Percentiles rank a stretch among this genome's conserved stretches.
phyloP scores from a whole-genome alignment of 2,888 invertebrate genomes.

The Parthenolecanium corni region DNA sequence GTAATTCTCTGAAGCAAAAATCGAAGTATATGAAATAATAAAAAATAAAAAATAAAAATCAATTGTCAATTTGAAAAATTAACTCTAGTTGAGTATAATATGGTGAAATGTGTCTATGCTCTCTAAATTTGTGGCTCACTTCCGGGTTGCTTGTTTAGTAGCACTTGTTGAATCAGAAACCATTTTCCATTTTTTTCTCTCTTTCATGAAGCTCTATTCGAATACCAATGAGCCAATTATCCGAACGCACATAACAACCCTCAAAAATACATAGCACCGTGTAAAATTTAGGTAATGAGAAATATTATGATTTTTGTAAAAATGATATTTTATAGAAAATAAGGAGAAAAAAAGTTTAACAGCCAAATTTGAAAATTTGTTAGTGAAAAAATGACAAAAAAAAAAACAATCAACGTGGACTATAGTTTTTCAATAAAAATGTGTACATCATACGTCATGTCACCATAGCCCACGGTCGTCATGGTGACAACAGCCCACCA shows the following conservation, averaged over 20 bases:
- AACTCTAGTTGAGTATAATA: too few relatives aligned
- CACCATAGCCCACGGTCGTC: slow-evolving; percentile 99
- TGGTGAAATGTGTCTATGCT: too few relatives aligned
- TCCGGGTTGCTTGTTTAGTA: too few relatives aligned
- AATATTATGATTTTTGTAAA: too few relatives aligned
- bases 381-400: slow-evolving; percentile 7
- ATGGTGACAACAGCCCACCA: slow-evolving; percentile 99
- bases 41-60: too few relatives aligned
- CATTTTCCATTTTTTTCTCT: neutral
- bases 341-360: neutral
- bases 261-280: neutral
- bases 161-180: too few relatives aligned
- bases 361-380: slow-evolving; percentile 8
- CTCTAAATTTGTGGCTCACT: too few relatives aligned
- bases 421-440: slow-evolving; percentile 31
- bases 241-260: too few relatives aligned
- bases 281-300: neutral
- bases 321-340: neutral
- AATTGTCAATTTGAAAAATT: too few relatives aligned
- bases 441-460: slow-evolving; percentile 79
- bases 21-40: too few relatives aligned
- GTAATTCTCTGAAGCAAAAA: too few relatives aligned
- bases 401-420: slow-evolving; percentile 28
- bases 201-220: neutral
- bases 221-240: neutral